Conservation (phyloP, 2,797 vertebrate genomes). For the Platalea minor region DNA sequence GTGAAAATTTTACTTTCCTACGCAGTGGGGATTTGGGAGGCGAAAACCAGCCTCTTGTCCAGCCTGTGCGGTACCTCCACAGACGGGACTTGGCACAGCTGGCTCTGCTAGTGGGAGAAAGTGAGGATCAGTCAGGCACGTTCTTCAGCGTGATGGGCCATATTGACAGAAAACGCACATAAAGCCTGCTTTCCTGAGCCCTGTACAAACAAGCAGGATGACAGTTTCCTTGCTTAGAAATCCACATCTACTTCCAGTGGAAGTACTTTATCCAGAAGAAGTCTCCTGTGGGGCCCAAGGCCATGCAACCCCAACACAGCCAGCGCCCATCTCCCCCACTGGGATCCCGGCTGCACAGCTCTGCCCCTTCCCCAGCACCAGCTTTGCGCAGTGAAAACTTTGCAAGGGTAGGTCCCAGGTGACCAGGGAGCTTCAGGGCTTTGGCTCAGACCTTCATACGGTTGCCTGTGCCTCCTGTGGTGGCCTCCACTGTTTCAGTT, state of each 20-base stretch:
- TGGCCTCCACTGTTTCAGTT: neutral
- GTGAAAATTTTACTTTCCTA: neutral
- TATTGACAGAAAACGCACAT: neutral
- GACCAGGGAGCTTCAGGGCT: neutral
- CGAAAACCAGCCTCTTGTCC: neutral
- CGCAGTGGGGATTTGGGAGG: neutral
- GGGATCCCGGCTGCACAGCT: neutral
- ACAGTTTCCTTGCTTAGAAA: neutral
- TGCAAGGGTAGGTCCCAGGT: neutral
- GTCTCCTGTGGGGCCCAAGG: neutral
- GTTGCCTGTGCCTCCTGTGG: neutral
- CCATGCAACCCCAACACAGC: neutral
- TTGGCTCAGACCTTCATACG: neutral
- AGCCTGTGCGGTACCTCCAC: neutral
- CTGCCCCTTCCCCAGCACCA: neutral
- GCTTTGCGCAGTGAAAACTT: neutral
- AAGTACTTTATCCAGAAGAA: neutral
- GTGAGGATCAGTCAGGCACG: neutral
- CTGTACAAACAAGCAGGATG: neutral
- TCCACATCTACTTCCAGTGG: neutral
- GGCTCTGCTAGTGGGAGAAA: neutral
- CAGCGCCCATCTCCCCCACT: neutral
- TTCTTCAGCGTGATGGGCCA: neutral
- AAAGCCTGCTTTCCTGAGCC: neutral
- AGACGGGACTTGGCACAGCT: neutral